A percentile compares a stretch with the other conserved stretches of the same genome.
Conservation (phyloP, 2,888 invertebrate species). For the Aphidius colemani region DNA sequence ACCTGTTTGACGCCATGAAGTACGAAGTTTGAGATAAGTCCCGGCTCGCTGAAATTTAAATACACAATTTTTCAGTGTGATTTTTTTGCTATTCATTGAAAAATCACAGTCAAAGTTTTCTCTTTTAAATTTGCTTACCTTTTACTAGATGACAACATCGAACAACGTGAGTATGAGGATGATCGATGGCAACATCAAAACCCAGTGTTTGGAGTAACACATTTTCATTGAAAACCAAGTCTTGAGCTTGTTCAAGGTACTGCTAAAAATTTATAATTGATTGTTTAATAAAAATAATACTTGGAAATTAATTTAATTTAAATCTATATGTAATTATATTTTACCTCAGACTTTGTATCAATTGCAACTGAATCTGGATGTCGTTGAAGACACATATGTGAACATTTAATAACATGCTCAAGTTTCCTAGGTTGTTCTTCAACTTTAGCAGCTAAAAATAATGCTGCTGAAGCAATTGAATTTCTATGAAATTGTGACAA, state of each 20-base stretch:
- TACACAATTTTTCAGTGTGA: constrained; percentile 13
- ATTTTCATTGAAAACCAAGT: constrained; percentile 96
- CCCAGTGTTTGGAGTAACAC: constrained; percentile 95
- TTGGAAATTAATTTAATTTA: constrained; percentile 5
- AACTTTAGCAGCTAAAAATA: constrained; percentile 97
- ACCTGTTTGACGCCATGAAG: constrained; percentile 98
- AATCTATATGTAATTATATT: constrained; percentile 1
- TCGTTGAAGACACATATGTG: constrained; percentile 84
- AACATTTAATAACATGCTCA: constrained; percentile 94
- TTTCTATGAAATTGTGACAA: constrained; percentile 94
- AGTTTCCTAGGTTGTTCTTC: constrained; percentile 98
- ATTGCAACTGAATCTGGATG: constrained; percentile 61
- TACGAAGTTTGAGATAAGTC: constrained; percentile 97
- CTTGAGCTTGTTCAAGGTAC: constrained; percentile 80
- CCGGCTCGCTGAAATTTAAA: constrained; percentile 76
- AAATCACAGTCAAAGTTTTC: too few relatives aligned
- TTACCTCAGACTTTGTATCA: constrained; percentile 76
- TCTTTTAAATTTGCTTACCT: constrained; percentile 66
- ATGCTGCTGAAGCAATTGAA: constrained; percentile 89
- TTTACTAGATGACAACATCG: constrained; percentile 94
- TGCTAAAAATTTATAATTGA: constrained; percentile 57
- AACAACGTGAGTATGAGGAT: constrained; percentile 97
- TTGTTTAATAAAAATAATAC: background rate
- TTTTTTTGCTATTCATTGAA: background rate
- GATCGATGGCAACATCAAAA: constrained; percentile 97